Evolutionary conservation across 2,113 vertebrate genomes (phyloP), one percentile per base, ranked within the genome.

Genomic region (Lepisosteus osseus): DNA sequence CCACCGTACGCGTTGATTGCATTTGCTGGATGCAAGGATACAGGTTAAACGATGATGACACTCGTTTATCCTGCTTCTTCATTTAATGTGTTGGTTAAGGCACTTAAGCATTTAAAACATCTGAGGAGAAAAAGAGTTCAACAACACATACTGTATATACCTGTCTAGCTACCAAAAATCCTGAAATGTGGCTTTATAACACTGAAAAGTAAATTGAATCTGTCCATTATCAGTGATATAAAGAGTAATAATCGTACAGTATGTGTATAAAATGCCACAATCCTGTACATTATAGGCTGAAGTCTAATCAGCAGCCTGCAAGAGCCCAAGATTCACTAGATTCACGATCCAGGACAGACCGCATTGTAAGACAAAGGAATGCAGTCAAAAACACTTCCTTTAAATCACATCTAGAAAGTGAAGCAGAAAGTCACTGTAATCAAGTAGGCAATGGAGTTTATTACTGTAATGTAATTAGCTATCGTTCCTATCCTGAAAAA

Each of bases 231-330:
- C 5, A 51, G 47, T 51, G 47, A 6, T 51, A 51, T 9, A 51
- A 51, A 51, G 47, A 9, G 47, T 9, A 78, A 83, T 76, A 77
- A 77, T 68, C 57, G 72, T 43, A 12, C 7, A 64, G n/a, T 76
- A 82, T 82, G 82, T 79, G 80, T 71, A 80, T 74, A 77, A 84
- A 84, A 80, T 81, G 81, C 84, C 85, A 82, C 79, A 74, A 68
- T 42, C 71, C 76, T 81, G 79, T 83, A 75, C 85, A 84, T 81
- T 87, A 85, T 84, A 84, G 86, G 86, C 73, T 67, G 79, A 51
- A 6, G 47, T 9, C 47, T 51, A 51, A 51, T 51, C 47, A 51
- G 47, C 47, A 29, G 29, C 79, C 76, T 79, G 70, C 79, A 80
- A 80, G 76, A 74, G 79, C 75, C 70, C n/a, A 42, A 7, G 5